Base-by-base conservation (phyloP, 2,113 vertebrate species). In the Rhineura floridana region DNA sequence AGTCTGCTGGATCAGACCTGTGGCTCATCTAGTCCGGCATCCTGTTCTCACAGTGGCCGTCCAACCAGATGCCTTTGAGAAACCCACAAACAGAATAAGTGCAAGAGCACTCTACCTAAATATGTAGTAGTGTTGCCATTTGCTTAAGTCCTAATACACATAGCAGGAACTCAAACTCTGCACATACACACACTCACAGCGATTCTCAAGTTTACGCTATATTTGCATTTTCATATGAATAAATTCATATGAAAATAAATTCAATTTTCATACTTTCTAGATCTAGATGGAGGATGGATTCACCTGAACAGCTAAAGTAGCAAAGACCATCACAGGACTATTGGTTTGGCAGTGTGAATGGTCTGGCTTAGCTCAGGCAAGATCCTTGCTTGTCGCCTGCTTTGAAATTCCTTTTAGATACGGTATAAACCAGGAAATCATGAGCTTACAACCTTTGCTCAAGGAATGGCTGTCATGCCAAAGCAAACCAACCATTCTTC, bases 381-480 rank as follows among this genome's bases (percentile, higher is more conserved):
- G 63, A 83, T 21, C 65, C 19, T 46, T n/a, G 23, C 42, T 63
- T 39, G 30, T 65, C 33, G 25, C 39, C 81, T 44, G 39, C 6
- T 67, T 67, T 82, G 25, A 82, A 82, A 82, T 82, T 83, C n/a
- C 46, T 80, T 79, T 67, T 21, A 69, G 69, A 83, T 9, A 15
- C 21, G 19, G 30, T 69, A 59, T 8, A 21, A 46, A 30, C 4
- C 39, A 44, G 70, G 19, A 85, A 10, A 17, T 15, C 63, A 9
- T n/a, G 28, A 84, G 30, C 12, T 50, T 42, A 42, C 28, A 25
- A 21, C 25, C 33, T 76, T n/a, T 25, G 42, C 52, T 76, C 15
- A 17, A 36, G 59, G 65, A 11, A 52, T 3, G 2, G 12, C 33
- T 46, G 30, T 36, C 28, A 85, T 33, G 36, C 36, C 84, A 76